These are phyloP conservation scores for Enhydra lutris DNA, from an alignment of 2,113 vertebrate genomes.

Conservation along the genomic window DNA sequence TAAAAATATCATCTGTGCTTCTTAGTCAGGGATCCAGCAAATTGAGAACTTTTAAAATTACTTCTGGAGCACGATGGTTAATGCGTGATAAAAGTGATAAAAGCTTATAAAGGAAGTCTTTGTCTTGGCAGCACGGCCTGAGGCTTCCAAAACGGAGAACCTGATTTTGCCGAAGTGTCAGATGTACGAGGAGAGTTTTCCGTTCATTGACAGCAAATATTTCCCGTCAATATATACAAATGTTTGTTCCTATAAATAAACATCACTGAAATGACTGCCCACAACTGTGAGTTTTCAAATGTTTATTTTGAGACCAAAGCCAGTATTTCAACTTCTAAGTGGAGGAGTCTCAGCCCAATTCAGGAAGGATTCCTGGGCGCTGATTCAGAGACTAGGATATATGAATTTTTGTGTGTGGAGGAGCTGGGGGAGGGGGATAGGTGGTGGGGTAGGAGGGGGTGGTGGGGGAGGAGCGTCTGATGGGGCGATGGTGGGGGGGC, in stretches of 20 bases:
- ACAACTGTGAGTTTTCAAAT: not conserved
- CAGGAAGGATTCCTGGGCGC: not conserved
- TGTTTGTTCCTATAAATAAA: not conserved
- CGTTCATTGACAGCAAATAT: not conserved
- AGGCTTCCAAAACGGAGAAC: not conserved
- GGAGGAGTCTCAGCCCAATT: not conserved
- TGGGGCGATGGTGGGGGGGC: fast-evolving
- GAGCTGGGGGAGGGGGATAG: not conserved
- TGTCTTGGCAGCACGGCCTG: not conserved
- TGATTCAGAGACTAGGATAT: not conserved
- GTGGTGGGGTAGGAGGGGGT: too few species aligned
- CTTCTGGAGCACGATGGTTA: not conserved
- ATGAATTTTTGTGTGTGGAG: not conserved
- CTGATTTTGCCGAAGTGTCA: not conserved
- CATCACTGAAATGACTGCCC: not conserved
- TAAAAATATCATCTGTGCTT: conserved; percentile 66
- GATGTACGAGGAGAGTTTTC: not conserved
- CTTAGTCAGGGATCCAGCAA: conserved; percentile 60
- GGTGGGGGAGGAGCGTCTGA: fast-evolving
- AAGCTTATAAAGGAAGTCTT: not conserved
- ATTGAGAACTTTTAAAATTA: conserved; percentile 45
- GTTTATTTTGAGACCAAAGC: conserved; percentile 22
- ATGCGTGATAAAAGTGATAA: not conserved
- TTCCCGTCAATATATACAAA: not conserved
- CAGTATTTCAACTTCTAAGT: not conserved